Base-by-base conservation (phyloP, 2,113 vertebrate species). In the Mesocricetus auratus region DNA sequence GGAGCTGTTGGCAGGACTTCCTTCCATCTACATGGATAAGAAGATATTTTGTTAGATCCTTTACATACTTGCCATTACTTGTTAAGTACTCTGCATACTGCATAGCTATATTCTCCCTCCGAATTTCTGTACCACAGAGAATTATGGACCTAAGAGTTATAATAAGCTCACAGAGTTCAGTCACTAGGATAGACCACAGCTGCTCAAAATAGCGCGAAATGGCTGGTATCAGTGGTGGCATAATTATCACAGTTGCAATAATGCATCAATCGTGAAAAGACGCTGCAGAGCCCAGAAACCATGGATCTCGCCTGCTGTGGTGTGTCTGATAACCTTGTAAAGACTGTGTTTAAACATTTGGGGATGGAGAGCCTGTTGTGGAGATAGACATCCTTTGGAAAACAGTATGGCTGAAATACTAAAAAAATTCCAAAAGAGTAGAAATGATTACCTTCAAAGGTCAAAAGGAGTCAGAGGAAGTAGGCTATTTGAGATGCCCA, bases 241-340 rank as follows among this genome's bases (percentile, higher is more conserved):
- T 93, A 94, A 97, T 96, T 93, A 96, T 73, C 74, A 53, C 45
- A 31, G 86, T 82, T 94, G 87, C 74, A 94, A 15, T 75, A 89
- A 94, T 87, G 86, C 71, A 91, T 85, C 24, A 42, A 24, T 90
- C 92, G 62, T 3, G 36, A 74, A 62, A 90, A 96, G 85, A 94
- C 62, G 66, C 71, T 62, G 36, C 6, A 2, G 45, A 85, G 78
- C 53, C 69, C 69, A 21, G 26, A 81, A 86, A n/a, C 31, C 82
- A 69, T 64, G 0, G 33, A 83, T 96, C 74, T 26, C 71, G 36
- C 50, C 68, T 42, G 9, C 74, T 53, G 62, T 83, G 56, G 45
- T 4, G 2, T 2, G 31, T 42, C 88, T 26, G 31, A 58, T 86
- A 86, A 79, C 66, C 16, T 42, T 1, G 29, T 47, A 29, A 1